Conservation (phyloP, 2,888 invertebrate species). For the Nezara viridula region DNA sequence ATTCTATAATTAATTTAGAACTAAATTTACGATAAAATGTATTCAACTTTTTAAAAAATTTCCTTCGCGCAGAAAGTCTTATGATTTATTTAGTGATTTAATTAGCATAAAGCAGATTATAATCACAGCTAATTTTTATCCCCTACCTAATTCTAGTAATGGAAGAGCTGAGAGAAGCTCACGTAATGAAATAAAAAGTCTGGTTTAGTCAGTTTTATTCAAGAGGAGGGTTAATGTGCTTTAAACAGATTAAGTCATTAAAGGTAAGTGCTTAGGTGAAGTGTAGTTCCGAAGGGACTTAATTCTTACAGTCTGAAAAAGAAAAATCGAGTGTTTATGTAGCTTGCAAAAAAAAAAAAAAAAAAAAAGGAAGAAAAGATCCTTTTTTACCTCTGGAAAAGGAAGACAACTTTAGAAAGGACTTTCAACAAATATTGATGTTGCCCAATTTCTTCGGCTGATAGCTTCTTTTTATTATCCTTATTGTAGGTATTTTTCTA, state of each 20-base stretch:
- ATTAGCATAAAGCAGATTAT: conserved; percentile 41
- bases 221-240: conserved; percentile 37
- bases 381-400: background rate
- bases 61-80: background rate
- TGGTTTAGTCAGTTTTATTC: conserved; percentile 43
- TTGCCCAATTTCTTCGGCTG: background rate
- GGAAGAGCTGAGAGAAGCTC: background rate
- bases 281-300: conserved; percentile 11
- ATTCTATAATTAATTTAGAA: too few species aligned
- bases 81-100: conserved; percentile 5
- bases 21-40: too few species aligned
- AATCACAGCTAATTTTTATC: conserved; percentile 35
- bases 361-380: background rate
- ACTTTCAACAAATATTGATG: conserved; percentile 27
- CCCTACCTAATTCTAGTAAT: conserved; percentile 24
- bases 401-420: background rate
- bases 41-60: too few species aligned
- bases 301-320: background rate
- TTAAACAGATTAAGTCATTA: conserved; percentile 41
- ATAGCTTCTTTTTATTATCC: background rate
- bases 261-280: conserved; percentile 37
- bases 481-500: background rate
- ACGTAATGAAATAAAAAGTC: conserved; percentile 45
- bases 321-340: conserved; percentile 49
- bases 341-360: conserved; percentile 31